These are phyloP conservation scores for Eudyptes chrysolophus DNA, from an alignment of 2,113 vertebrate genomes.

Conservation along the genomic window DNA sequence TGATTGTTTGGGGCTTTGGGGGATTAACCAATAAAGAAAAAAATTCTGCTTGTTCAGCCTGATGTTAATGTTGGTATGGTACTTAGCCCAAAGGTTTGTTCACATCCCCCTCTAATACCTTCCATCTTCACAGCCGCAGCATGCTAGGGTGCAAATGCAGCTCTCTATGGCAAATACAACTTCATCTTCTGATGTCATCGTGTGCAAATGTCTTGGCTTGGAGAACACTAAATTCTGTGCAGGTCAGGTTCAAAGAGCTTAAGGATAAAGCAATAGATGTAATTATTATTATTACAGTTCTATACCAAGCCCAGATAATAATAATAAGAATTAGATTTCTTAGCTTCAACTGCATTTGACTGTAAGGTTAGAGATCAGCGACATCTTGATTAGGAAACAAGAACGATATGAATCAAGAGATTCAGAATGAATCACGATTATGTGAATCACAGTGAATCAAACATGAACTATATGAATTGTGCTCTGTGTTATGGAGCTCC, in stretches of 20 bases:
- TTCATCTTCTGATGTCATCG: not conserved
- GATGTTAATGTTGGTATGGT: not conserved
- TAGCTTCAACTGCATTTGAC: not conserved
- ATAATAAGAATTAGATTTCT: constrained; percentile 2
- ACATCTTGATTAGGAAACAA: constrained; percentile 19
- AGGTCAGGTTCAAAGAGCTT: not conserved
- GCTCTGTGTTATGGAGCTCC: not conserved
- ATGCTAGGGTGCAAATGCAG: not conserved
- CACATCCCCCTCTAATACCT: not conserved
- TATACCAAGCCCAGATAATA: not conserved
- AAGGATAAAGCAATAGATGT: not conserved
- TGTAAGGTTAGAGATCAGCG: not conserved
- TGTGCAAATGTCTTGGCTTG: not conserved
- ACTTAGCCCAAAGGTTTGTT: not conserved
- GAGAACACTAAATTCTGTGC: not conserved
- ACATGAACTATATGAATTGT: not conserved
- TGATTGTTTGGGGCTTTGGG: not conserved
- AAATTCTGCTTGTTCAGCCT: not conserved
- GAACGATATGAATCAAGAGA: not conserved
- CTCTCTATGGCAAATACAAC: not conserved
- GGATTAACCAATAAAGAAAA: constrained; percentile 26
- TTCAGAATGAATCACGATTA: not conserved
- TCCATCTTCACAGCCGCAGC: not conserved
- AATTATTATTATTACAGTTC: constrained; percentile 3
- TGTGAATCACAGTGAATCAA: not conserved